Evolutionary conservation across 2,113 vertebrate genomes (phyloP).

Genomic region (Orycteropus afer): DNA sequence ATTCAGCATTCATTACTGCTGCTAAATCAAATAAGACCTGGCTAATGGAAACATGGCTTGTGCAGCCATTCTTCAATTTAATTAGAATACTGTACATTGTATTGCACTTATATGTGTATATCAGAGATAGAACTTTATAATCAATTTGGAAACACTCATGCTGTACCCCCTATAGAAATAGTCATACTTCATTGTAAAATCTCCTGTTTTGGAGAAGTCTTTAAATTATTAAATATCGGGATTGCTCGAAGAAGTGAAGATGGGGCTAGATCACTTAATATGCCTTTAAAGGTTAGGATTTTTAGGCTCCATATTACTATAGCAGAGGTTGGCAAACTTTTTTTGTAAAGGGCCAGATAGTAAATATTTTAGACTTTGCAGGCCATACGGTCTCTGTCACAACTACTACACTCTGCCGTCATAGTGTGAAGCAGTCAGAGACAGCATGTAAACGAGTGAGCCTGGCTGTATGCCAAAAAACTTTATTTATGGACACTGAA

Average conservation of each 20-base stretch:
- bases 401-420: neutral
- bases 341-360: constrained; percentile 21
- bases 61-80: constrained; percentile 58
- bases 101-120: constrained; percentile 50
- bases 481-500: constrained; percentile 58
- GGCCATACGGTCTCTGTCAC: constrained; percentile 48
- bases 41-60: constrained; percentile 22
- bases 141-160: constrained; percentile 47
- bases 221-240: constrained; percentile 52
- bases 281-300: neutral
- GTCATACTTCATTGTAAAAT: constrained; percentile 7
- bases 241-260: constrained; percentile 14
- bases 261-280: neutral
- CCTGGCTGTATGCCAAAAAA: constrained; percentile 58
- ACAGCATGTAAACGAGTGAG: constrained; percentile 49
- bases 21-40: constrained; percentile 61
- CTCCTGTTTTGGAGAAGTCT: constrained; percentile 29
- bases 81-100: constrained; percentile 39
- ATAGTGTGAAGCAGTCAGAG: constrained; percentile 38
- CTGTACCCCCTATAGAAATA: neutral
- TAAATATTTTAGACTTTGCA: constrained; percentile 4
- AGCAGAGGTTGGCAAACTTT: neutral
- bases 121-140: constrained; percentile 41
- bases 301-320: neutral
- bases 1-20: constrained; percentile 61